Conservation (phyloP, 1,140 invertebrate genomes). For the Pseudomyrmex gracilis region DNA sequence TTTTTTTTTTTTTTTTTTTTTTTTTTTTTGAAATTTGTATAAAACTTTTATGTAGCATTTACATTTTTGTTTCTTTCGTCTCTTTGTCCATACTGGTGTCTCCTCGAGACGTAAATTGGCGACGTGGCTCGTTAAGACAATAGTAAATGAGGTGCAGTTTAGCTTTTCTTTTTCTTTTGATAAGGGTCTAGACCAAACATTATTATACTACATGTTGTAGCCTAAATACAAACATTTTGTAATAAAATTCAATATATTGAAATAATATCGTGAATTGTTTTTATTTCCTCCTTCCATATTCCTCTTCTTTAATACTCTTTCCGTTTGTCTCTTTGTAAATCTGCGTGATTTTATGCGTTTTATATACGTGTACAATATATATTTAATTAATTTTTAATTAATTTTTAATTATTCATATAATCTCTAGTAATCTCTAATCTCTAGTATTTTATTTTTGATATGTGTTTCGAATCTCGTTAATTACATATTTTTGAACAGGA, state of each 20-base stretch:
- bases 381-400: too few relatives aligned
- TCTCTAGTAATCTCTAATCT: too few relatives aligned
- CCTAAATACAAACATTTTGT: conserved; percentile 85
- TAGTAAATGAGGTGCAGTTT: conserved; percentile 81
- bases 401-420: too few relatives aligned
- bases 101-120: conserved; percentile 77
- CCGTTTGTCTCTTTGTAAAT: too few relatives aligned
- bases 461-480: too few relatives aligned
- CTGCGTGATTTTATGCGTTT: too few relatives aligned
- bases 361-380: too few relatives aligned
- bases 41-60: conserved; percentile 25
- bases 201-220: conserved; percentile 86
- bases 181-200: conserved; percentile 85
- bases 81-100: conserved; percentile 71
- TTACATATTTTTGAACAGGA: too few relatives aligned
- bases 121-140: conserved; percentile 72
- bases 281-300: not conserved
- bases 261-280: conserved; percentile 72
- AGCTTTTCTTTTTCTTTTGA: conserved; percentile 80
- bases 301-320: not conserved
- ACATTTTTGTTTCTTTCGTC: conserved; percentile 5
- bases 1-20: conserved; percentile 4
- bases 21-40: conserved; percentile 40
- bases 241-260: conserved; percentile 85
- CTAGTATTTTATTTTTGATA: too few relatives aligned